Evolutionary conservation across 2,888 invertebrate species (phyloP), one percentile per base, ranked within the genome.

Genomic region (Eupithecia subumbrata): DNA sequence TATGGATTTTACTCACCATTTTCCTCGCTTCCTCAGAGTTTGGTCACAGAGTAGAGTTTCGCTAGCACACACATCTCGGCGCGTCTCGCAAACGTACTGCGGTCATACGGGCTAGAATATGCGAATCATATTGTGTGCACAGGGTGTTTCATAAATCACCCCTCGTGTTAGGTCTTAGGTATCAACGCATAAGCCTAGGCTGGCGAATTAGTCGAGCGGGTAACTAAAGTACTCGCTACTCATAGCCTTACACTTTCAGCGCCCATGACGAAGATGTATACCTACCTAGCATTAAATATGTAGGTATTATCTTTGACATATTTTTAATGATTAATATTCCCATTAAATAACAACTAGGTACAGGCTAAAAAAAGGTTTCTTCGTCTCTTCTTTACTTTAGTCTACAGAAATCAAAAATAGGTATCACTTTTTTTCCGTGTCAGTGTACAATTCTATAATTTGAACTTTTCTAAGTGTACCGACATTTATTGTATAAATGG

Each of bases 61-160:
- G 9, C 18, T n/a, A 60, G 43, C 60, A 70, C 77, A 73, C 67
- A 71, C 86, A 84, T 85, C 87, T 87, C 85, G 86, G 81, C 74
- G 88, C 82, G 82, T 87, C 88, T 75, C 88, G 88, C 82, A 88
- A 84, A 63, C 83, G 83, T 71, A 91, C 89, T 86, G 90, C 90
- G 81, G 90, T 87, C 83, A 88, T 85, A 78, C 88, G 89, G 79
- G 87, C 85, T 75, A 34, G 87, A n/a, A 48, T 86, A 83, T 88
- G 88, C 89, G 45, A 77, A 77, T 72, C 72, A 71, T 68, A 77
- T 69, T 40, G n/a, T n/a, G 8, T 22, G n/a, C 75, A 77, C 73
- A 77, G 71, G 69, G n/a, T 77, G 77, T 45, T 30, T n/a, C 40
- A 34, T 25, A 25, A 45, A 67, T 5, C 68, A 45, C 25, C 68